These are phyloP conservation scores for Prionace glauca DNA, from an alignment of 2,797 vertebrate species.

Conservation along the genomic window DNA sequence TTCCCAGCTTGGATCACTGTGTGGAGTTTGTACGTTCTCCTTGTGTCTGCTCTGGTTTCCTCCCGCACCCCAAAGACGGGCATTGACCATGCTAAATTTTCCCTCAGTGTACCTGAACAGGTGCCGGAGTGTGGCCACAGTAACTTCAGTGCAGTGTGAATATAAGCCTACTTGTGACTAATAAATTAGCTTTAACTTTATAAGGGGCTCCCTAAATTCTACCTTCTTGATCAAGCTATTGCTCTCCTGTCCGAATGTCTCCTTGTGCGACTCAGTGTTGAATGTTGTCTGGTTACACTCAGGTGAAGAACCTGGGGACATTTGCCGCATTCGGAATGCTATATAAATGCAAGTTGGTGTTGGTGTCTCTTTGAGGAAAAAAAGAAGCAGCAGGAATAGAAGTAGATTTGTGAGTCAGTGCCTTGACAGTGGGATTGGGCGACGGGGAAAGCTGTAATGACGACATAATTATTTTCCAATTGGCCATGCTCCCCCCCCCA, in stretches of 20 bases:
- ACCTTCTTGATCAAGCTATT: background rate
- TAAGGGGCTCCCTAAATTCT: background rate
- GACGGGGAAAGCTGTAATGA: background rate
- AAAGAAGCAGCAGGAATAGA: background rate
- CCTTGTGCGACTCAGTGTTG: background rate
- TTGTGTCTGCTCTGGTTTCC: no score
- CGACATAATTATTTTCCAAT: background rate
- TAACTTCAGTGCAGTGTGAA: no score
- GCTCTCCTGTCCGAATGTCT: background rate
- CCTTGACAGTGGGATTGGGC: background rate
- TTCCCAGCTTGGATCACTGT: no score
- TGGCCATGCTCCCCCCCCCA: background rate
- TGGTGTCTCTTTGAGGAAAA: background rate
- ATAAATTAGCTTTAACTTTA: background rate
- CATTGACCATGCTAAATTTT: no score
- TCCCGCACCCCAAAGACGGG: no score
- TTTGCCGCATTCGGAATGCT: background rate
- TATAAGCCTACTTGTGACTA: no score
- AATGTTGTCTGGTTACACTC: background rate
- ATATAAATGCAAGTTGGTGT: background rate
- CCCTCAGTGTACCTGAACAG: no score
- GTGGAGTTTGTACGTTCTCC: no score
- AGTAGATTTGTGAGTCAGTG: background rate
- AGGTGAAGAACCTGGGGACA: background rate
- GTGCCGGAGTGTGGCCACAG: no score